phyloP scores from a whole-genome alignment of 2,888 invertebrate genomes.

The Drosophila algonquin region DNA sequence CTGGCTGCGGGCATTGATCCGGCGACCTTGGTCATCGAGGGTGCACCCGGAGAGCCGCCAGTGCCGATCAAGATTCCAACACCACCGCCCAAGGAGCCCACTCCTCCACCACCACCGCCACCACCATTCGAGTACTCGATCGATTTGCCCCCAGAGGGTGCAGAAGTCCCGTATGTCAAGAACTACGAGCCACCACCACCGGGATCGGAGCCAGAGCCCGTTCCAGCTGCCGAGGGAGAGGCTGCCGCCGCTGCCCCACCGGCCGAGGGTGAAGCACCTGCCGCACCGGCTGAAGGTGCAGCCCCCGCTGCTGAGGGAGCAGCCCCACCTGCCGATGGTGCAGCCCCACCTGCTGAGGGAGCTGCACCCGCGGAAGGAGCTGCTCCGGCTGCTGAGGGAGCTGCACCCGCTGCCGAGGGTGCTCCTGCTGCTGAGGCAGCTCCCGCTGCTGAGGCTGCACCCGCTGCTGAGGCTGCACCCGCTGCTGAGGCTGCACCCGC shows the following conservation, averaged over 20 bases:
- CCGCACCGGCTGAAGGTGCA: slow-evolving; percentile 79
- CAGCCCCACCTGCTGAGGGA: slow-evolving; percentile 74
- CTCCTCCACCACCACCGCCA: slow-evolving; percentile 84
- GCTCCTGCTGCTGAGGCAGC: slow-evolving; percentile 54
- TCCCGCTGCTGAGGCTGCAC: slow-evolving; percentile 58
- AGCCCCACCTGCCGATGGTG: slow-evolving; percentile 76
- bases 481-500: slow-evolving; percentile 56
- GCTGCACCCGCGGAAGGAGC: slow-evolving; percentile 63
- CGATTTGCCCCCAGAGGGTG: slow-evolving; percentile 84
- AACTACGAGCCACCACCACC: slow-evolving; percentile 84
- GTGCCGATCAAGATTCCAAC: slow-evolving; percentile 73
- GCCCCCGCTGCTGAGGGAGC: slow-evolving; percentile 79
- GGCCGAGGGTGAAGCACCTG: slow-evolving; percentile 61
- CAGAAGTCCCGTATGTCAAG: slow-evolving; percentile 84
- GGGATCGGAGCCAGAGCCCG: slow-evolving; percentile 79
- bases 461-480: slow-evolving; percentile 62
- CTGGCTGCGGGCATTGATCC: not conserved
- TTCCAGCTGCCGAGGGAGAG: slow-evolving; percentile 73
- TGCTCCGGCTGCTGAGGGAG: slow-evolving; percentile 60
- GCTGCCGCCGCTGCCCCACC: slow-evolving; percentile 76
- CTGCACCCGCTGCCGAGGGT: slow-evolving; percentile 63
- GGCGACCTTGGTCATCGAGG: not conserved
- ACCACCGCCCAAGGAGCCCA: slow-evolving; percentile 82
- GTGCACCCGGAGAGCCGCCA: slow-evolving; percentile 67
- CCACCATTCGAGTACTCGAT: slow-evolving; percentile 84